phyloP scores from a whole-genome alignment of 2,113 vertebrate genomes.

The Paralichthys olivaceus region DNA sequence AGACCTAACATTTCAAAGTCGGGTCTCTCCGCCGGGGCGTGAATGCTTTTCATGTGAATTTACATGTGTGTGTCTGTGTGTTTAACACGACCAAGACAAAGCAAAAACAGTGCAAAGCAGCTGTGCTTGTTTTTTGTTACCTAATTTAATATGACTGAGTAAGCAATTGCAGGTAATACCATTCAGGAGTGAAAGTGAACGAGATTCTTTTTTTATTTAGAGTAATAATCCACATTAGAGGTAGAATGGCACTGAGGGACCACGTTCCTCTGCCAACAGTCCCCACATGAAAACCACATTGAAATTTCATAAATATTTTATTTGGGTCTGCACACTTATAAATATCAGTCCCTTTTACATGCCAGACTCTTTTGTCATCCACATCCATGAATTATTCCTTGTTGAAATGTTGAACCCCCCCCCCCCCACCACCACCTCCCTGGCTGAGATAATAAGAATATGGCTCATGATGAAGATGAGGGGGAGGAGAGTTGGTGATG shows the following conservation, averaged over 20 bases:
- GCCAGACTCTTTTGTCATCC: not conserved
- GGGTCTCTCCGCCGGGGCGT: slow-evolving; percentile 19
- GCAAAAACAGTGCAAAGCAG: slow-evolving; percentile 51
- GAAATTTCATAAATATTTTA: not conserved
- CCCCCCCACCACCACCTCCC: no score
- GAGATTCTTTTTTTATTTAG: not conserved
- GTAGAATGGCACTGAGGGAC: no score
- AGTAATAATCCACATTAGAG: not conserved
- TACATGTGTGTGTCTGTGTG: slow-evolving; percentile 33
- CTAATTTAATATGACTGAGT: slow-evolving; percentile 26
- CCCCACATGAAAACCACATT: not conserved
- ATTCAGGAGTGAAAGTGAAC: not conserved
- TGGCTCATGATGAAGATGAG: not conserved
- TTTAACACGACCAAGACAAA: slow-evolving; percentile 59
- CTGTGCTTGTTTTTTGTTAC: slow-evolving; percentile 56
- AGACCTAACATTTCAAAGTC: slow-evolving; percentile 65
- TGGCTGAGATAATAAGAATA: no score
- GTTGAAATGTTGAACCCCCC: no score
- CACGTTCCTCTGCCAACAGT: not conserved
- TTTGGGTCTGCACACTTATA: not conserved
- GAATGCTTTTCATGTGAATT: slow-evolving; percentile 42
- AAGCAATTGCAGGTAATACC: slow-evolving; percentile 2
- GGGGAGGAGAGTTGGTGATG: slow-evolving; percentile 22
- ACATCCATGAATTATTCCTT: not conserved
- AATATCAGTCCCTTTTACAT: no score